These are phyloP conservation scores for Rallus limicola DNA, from an alignment of 2,113 vertebrate genomes.

Conservation along the genomic window DNA sequence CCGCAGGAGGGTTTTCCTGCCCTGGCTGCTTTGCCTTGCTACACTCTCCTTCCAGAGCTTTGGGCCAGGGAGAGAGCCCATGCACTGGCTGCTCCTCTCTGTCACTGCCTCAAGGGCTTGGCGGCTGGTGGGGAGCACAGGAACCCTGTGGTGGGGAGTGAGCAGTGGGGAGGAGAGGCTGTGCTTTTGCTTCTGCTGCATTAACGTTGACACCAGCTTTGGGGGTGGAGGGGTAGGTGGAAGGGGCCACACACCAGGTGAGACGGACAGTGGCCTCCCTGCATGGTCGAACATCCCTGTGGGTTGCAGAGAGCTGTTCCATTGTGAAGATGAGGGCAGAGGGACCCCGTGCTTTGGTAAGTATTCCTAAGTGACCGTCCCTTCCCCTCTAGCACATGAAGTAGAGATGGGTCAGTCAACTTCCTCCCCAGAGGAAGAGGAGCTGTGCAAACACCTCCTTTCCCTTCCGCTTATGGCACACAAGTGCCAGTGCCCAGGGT, in stretches of 20 bases:
- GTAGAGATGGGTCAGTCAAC: background rate
- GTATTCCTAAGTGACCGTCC: rapidly evolving
- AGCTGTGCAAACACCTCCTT: background rate
- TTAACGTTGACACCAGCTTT: background rate
- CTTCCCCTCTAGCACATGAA: background rate
- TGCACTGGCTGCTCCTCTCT: too few species aligned
- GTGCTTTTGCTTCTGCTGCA: rapidly evolving
- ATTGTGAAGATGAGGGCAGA: background rate
- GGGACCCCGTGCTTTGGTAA: rapidly evolving
- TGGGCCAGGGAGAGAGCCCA: background rate
- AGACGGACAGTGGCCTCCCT: background rate
- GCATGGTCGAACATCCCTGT: rapidly evolving
- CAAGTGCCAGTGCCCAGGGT: background rate
- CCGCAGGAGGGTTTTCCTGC: background rate
- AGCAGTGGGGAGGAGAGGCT: background rate
- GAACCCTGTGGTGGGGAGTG: rapidly evolving
- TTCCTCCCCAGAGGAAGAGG: background rate
- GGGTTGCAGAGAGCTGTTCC: background rate
- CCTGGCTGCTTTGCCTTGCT: background rate
- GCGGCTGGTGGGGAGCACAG: background rate
- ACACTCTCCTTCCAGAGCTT: rapidly evolving
- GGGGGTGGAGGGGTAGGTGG: background rate
- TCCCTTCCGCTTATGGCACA: rapidly evolving
- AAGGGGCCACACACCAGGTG: rapidly evolving
- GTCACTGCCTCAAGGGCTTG: rapidly evolving